Conservation (phyloP, 64 coral and sea anemone species). For the Stylophora pistillata region DNA sequence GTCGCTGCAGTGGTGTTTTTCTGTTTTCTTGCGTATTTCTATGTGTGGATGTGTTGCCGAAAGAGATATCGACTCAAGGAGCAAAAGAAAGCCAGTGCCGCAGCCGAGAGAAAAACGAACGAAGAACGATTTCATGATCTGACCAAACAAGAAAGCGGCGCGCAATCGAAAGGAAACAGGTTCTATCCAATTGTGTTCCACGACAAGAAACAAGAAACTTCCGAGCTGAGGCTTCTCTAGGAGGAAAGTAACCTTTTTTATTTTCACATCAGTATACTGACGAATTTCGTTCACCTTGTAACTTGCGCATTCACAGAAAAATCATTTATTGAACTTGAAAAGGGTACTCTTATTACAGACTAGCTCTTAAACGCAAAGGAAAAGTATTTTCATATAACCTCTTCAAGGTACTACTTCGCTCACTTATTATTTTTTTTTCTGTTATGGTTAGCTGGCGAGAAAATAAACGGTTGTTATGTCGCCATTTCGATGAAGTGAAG, state of each 20-base stretch:
- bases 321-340: not conserved
- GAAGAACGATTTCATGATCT: constrained; percentile 31
- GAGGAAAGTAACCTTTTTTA: not conserved
- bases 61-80: constrained; percentile 31
- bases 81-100: not conserved
- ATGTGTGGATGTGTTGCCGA: constrained; percentile 46
- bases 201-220: constrained; percentile 17
- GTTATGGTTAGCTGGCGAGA: no score
- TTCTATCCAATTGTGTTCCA: constrained; percentile 34
- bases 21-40: constrained; percentile 38
- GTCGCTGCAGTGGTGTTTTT: constrained; percentile 22
- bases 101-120: constrained; percentile 6
- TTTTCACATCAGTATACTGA: not conserved
- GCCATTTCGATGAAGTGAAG: no score
- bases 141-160: not conserved
- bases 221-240: constrained; percentile 22
- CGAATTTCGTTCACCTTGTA: not conserved
- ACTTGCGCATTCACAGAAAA: not conserved
- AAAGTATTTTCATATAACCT: no score
- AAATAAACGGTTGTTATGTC: no score
- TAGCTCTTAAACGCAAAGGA: no score
- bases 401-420: no score
- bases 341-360: not conserved
- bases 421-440: no score
- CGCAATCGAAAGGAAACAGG: not conserved